Base-by-base conservation (phyloP, 2,888 invertebrate genomes). In the Ochropleura leucogaster region DNA sequence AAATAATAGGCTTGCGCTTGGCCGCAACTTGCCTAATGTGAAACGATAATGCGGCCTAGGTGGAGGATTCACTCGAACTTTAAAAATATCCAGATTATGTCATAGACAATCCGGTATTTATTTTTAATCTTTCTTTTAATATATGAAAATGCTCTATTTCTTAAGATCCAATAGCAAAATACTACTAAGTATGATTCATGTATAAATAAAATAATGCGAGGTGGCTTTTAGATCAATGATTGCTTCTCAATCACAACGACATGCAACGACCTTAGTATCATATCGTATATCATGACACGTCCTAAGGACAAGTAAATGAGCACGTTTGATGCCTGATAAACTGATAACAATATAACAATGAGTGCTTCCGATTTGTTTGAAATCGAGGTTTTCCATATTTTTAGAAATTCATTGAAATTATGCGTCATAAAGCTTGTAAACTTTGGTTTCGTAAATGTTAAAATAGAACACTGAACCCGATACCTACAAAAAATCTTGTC, bases 201-300 rank as follows among this genome's bases (percentile, higher is more conserved):
- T 30, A 53, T 20, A 9, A 18, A 42, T 55, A 16, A 18, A 76
- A 20, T n/a, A 77, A 18, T 44, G 8, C 18, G 46, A 40, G 20
- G 20, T 49, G 12, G 57, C 5, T 20, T 30, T 16, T 47, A 20
- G 40, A 47, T 75, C 46, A 75, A 68, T 74, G 46, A 49, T 68
- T 78, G 18, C 16, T 53, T 46, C 60, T 69, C 40, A 78, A 68
- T 60, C 51, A 53, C 40, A 59, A 20, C 5, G 20, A 40, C 12
- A 18, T 46, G 9, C 67, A 44, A 6, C 4, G 18, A 40, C 68
- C 68, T 74, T 18, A 20, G 5, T 40, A 49, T 49, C 7, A 1
- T 44, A 16, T 49, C 7, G 3, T 44, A 16, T 46, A 46, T 57
- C 44, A 67, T 42, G 1, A 44, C 30, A 16, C 30, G 44, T n/a